Percentiles rank a stretch among this genome's conserved stretches.
phyloP scores from a whole-genome alignment of 2,113 vertebrate genomes.

The Osmerus eperlanus region DNA sequence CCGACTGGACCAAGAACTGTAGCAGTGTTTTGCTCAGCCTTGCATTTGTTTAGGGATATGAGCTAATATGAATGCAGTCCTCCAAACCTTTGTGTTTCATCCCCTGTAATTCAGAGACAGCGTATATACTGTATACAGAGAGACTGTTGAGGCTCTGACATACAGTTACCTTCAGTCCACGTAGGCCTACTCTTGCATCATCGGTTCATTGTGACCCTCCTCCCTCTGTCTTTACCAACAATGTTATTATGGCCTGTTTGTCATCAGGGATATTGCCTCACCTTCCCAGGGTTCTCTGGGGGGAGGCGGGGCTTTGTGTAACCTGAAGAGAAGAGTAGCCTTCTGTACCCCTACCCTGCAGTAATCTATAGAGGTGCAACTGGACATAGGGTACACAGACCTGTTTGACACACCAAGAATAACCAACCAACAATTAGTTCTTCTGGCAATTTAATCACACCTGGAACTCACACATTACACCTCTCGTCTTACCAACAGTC shows the following conservation, averaged over 20 bases:
- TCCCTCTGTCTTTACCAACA: too few species aligned
- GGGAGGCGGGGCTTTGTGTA: neutral
- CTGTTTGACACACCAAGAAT: neutral
- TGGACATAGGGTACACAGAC: too few species aligned
- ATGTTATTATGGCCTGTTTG: neutral
- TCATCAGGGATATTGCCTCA: neutral
- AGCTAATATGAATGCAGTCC: neutral
- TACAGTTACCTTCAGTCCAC: too few species aligned
- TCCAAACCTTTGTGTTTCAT: neutral
- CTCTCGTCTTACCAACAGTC: conserved; percentile 55
- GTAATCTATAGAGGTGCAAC: too few species aligned
- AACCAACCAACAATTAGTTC: too few species aligned
- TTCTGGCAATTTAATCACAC: neutral
- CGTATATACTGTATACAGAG: too few species aligned
- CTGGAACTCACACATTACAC: conserved; percentile 2
- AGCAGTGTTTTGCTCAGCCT: too few species aligned
- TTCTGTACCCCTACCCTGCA: neutral
- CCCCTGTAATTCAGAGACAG: neutral
- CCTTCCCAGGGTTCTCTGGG: neutral
- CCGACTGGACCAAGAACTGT: too few species aligned
- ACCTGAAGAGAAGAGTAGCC: neutral
- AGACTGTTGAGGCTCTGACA: too few species aligned
- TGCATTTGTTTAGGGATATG: too few species aligned
- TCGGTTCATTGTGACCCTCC: neutral
- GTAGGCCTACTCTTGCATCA: too few species aligned